These are phyloP conservation scores for Hofmannophila pseudospretella DNA, from an alignment of 2,888 invertebrate genomes.

Conservation along the genomic window DNA sequence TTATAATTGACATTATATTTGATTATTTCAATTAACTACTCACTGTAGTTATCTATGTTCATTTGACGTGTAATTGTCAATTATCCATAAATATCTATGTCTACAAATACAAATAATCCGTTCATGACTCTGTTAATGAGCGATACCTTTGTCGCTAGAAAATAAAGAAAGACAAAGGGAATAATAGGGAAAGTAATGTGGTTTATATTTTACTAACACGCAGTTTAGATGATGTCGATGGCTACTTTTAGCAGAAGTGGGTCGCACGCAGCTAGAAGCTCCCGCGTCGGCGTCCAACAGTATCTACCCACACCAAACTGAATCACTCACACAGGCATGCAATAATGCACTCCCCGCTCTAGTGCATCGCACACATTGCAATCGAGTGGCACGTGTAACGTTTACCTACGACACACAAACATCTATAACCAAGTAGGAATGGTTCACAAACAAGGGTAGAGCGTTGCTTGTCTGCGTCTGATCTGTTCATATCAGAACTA, in stretches of 20 bases:
- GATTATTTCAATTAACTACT: no score
- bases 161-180: not conserved
- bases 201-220: not conserved
- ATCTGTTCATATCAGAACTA: no score
- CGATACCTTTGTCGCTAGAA: no score
- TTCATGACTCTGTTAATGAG: no score
- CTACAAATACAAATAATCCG: no score
- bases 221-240: conserved; percentile 7
- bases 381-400: conserved; percentile 37
- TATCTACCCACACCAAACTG: not conserved
- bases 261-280: no score
- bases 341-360: conserved; percentile 8
- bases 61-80: no score
- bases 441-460: not conserved
- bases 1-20: no score
- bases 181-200: no score
- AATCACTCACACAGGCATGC: conserved; percentile 13
- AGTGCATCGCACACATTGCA: conserved; percentile 31
- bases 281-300: conserved; percentile 7
- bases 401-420: conserved; percentile 27
- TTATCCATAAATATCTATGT: no score
- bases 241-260: conserved; percentile 13
- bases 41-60: no score
- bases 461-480: no score
- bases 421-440: not conserved